Evolutionary conservation across 2,797 vertebrate species (phyloP).

Genomic region (Muscicapa striata): DNA sequence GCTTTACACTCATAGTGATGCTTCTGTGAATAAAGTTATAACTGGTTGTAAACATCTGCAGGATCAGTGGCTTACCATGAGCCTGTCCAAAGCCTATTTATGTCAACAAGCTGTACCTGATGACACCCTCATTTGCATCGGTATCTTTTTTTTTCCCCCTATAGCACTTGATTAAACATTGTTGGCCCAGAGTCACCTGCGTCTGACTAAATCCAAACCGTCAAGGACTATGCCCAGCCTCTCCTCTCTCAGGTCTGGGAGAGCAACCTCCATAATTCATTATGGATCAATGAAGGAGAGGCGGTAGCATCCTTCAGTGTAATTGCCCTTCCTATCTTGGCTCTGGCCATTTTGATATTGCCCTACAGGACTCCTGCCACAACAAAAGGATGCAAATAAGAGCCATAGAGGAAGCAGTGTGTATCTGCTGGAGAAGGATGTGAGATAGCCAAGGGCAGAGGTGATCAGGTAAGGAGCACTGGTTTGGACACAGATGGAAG

Average conservation of each 20-base stretch:
- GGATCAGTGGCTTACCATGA: background rate
- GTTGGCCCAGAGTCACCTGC: background rate
- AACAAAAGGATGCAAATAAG: background rate
- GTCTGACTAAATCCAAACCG: background rate
- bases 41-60: background rate
- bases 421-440: background rate
- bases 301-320: background rate
- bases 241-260: background rate
- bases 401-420: background rate
- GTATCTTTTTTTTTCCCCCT: background rate
- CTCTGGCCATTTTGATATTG: background rate
- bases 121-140: background rate
- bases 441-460: background rate
- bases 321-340: background rate
- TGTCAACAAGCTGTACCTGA: background rate
- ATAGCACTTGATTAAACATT: background rate
- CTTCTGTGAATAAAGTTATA: slow-evolving; percentile 14
- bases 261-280: background rate
- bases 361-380: background rate
- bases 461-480: background rate
- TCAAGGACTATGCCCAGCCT: background rate
- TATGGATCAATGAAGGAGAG: background rate
- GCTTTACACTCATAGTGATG: background rate
- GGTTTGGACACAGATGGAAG: background rate
- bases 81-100: slow-evolving; percentile 11